Evolutionary conservation across 2,888 invertebrate species (phyloP).

Genomic region (Melanophora roralis): DNA sequence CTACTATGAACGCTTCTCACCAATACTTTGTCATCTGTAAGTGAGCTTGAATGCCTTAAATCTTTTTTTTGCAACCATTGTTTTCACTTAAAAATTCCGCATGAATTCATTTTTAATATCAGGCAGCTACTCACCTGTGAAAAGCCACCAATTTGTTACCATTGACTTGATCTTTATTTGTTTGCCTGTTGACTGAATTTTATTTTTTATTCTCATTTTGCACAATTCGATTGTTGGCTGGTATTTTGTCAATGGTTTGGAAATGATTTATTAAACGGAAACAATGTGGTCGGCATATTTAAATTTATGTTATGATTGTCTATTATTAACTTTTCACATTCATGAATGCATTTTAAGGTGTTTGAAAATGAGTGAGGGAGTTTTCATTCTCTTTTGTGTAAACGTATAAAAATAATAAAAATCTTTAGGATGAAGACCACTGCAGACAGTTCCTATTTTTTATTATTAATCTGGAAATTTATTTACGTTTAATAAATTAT

Average conservation of each 20-base stretch:
- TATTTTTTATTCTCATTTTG: conserved; percentile 30
- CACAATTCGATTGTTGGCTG: conserved; percentile 43
- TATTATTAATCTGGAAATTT: no score
- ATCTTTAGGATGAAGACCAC: no score
- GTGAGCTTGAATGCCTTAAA: no score
- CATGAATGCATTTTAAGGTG: neutral
- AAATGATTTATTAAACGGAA: conserved; percentile 64
- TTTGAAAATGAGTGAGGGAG: neutral
- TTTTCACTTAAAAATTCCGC: conserved; percentile 46
- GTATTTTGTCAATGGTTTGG: conserved; percentile 60
- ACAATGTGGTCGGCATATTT: conserved; percentile 64
- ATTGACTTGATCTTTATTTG: conserved; percentile 51
- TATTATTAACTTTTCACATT: conserved; percentile 49
- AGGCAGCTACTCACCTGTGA: conserved; percentile 64
- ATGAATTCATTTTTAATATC: conserved; percentile 62
- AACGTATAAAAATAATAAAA: neutral
- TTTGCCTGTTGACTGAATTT: neutral
- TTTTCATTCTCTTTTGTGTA: neutral
- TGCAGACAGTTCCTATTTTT: no score
- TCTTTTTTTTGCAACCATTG: neutral
- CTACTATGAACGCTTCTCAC: no score
- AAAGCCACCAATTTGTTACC: conserved; percentile 65
- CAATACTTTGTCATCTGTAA: no score
- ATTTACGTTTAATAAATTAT: no score
- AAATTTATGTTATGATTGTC: conserved; percentile 62